These are phyloP conservation scores for Zeus faber DNA, from an alignment of 2,113 vertebrate genomes.

Conservation along the genomic window DNA sequence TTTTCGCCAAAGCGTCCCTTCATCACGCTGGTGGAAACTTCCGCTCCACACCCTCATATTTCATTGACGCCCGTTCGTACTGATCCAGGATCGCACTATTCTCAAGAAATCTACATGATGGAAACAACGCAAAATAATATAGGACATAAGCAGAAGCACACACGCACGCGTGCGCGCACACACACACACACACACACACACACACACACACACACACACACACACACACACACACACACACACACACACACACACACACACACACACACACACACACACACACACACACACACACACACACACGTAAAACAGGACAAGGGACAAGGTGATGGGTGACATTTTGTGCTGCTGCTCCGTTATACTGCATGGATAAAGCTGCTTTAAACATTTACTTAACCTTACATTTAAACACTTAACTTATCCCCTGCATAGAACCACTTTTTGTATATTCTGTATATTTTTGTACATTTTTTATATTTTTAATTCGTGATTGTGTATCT, in stretches of 20 bases:
- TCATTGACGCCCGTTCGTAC: slow-evolving; percentile 84
- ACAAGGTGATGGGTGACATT: slow-evolving; percentile 45
- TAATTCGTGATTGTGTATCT: too few relatives aligned
- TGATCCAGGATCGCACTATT: slow-evolving; percentile 87
- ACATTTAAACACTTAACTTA: too few relatives aligned
- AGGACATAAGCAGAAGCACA: slow-evolving; percentile 70
- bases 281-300: slow-evolving; percentile 26
- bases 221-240: too few relatives aligned
- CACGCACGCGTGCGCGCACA: slow-evolving; percentile 19
- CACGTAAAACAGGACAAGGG: slow-evolving; percentile 34
- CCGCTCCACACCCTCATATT: slow-evolving; percentile 80
- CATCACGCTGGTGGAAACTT: slow-evolving; percentile 83
- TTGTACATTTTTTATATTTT: not conserved
- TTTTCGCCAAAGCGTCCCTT: slow-evolving; percentile 73
- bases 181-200: too few relatives aligned
- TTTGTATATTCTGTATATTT: not conserved
- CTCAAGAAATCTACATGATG: slow-evolving; percentile 92
- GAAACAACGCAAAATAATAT: slow-evolving; percentile 85
- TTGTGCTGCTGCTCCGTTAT: slow-evolving; percentile 39
- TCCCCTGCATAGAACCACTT: too few relatives aligned
- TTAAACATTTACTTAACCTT: too few relatives aligned
- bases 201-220: too few relatives aligned
- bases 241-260: too few relatives aligned
- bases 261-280: too few relatives aligned
- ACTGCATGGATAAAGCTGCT: slow-evolving; percentile 31